Conservation (phyloP, 2,113 vertebrate species). For the Puma concolor region DNA sequence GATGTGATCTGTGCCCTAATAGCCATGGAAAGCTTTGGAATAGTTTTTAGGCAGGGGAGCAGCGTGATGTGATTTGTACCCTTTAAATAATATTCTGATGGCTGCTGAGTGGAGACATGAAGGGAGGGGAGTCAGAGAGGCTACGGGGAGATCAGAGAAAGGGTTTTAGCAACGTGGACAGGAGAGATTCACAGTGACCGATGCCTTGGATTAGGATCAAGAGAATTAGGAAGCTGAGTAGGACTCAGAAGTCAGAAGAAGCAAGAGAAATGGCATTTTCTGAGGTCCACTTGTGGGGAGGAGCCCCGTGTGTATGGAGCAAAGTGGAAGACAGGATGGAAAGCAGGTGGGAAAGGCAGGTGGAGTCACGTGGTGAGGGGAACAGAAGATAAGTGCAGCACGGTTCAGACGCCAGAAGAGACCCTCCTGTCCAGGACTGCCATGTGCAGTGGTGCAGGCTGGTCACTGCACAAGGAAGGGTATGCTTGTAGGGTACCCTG, state of each 20-base stretch:
- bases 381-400: background rate
- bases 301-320: background rate
- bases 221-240: background rate
- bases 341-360: background rate
- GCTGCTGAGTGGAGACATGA: background rate
- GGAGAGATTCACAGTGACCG: background rate
- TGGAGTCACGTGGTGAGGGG: background rate
- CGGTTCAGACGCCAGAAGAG: background rate
- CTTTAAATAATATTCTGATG: background rate
- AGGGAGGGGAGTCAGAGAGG: background rate
- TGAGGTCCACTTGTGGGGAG: accelerated
- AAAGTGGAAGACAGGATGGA: no score
- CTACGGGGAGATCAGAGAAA: background rate
- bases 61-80: background rate
- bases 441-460: background rate
- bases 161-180: background rate
- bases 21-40: background rate
- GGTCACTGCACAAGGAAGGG: background rate
- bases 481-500: background rate
- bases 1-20: background rate
- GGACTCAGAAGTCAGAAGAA: background rate
- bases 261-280: background rate
- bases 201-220: background rate
- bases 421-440: background rate
- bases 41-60: background rate